Base-by-base conservation (phyloP, 2,888 invertebrate genomes). In the Nymphalis polychloros region DNA sequence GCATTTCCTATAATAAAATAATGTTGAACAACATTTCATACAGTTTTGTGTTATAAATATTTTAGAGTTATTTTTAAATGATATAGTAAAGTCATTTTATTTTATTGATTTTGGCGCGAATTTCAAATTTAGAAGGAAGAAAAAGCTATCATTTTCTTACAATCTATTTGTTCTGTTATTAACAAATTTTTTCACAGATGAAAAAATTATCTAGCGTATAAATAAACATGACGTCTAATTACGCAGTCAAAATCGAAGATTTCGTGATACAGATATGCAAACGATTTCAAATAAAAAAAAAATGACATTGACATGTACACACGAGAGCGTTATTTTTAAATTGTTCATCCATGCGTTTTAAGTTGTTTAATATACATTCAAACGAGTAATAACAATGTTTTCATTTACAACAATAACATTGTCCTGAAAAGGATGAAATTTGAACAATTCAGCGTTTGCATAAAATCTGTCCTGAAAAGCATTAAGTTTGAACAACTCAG, bases 261-360 rank as follows among this genome's bases (percentile, higher is more conserved):
- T 10, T 27, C 53, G 27, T 23, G 31, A 60, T 53, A 66, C 53
- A 66, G 59, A 59, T 66, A 66, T 48, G 65, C 60, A 53, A 66
- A 60, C 23, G 60, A 53, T 61, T 19, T 59, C 46, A 46, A 53
- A 59, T 47, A 17, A 20, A 47, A 53, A 1, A 52, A 66, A 66
- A 64, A 64, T 65, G 53, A 66, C 65, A 66, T 8, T 53, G 41
- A 66, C 60, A 60, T 53, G 60, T 65, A 60, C 60, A 66, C 65
- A 59, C 57, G 64, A 50, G 5, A 19, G 53, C 27, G 0, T 27
- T 55, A 55, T 55, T 31, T 53, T 53, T 53, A 53, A 27, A 27
- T 55, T 55, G 31, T 55, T 27, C 16, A 55, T 8, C 31, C 2
- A 53, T 31, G 53, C 31, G 53, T 53, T 17, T 53, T 31, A 53